Evolutionary conservation across 2,113 vertebrate genomes (phyloP).

Genomic region (Rhinopomastus cyanomelas): DNA sequence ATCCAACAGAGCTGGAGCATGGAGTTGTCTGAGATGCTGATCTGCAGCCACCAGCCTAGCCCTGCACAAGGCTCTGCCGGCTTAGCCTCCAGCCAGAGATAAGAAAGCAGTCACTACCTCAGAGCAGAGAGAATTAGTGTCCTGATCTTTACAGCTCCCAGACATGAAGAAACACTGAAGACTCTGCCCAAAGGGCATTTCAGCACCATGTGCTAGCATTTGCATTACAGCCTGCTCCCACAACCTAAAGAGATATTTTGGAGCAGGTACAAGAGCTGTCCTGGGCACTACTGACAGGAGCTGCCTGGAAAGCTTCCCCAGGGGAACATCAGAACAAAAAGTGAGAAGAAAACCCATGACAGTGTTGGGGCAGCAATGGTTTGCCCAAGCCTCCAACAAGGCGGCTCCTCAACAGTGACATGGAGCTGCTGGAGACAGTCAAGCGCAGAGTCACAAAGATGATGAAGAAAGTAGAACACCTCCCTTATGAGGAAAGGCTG

Average conservation of each 20-base stretch:
- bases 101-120: rapidly evolving
- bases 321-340: rapidly evolving
- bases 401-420: background rate
- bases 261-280: background rate
- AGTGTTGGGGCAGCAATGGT: no score
- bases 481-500: no score
- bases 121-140: rapidly evolving
- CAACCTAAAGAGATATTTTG: rapidly evolving
- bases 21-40: background rate
- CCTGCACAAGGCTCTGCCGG: rapidly evolving
- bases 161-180: rapidly evolving
- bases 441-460: no score
- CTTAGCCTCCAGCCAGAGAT: rapidly evolving
- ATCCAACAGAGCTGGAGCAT: background rate
- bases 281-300: background rate
- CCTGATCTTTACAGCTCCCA: background rate
- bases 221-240: background rate
- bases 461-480: no score
- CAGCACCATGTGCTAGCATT: rapidly evolving
- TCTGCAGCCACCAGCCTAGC: background rate
- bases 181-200: rapidly evolving
- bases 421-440: no score
- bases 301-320: background rate
- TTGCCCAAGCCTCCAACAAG: background rate
- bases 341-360: rapidly evolving